phyloP scores from a whole-genome alignment of 2,888 invertebrate genomes.

The Lumbricus terrestris region DNA sequence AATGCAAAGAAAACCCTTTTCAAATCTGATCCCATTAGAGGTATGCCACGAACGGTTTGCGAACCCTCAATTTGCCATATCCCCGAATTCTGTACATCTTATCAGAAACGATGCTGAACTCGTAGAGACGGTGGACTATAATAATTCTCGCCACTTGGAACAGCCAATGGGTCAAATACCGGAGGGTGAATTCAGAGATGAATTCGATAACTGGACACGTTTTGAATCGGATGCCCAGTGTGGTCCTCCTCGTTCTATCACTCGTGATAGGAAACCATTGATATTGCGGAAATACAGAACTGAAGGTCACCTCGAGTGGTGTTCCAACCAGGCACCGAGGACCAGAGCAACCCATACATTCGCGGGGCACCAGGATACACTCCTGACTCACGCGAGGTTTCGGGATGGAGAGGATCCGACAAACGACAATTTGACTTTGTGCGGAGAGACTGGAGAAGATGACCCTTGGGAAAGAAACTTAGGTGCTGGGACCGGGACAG shows the following conservation, averaged over 20 bases:
- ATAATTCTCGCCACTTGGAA: neutral
- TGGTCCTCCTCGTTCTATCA: neutral
- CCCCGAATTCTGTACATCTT: neutral
- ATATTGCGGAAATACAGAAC: neutral
- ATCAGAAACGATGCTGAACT: neutral
- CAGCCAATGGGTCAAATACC: neutral
- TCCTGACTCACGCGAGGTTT: neutral
- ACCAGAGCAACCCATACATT: neutral
- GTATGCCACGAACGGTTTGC: too few species aligned
- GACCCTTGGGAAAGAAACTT: too few species aligned
- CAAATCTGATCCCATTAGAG: too few species aligned
- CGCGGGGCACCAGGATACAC: neutral
- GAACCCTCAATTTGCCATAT: neutral
- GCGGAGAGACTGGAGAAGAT: too few species aligned
- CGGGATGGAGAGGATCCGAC: neutral
- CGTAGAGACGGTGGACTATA: neutral
- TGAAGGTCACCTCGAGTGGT: neutral
- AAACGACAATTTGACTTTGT: neutral
- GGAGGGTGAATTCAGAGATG: neutral
- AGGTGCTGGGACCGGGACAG: too few species aligned
- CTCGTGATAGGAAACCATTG: neutral
- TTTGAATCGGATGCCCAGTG: neutral
- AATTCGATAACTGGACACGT: neutral
- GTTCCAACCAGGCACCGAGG: neutral
- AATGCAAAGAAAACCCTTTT: too few species aligned